phyloP scores from a whole-genome alignment of 2,888 invertebrate genomes.

The Zootermopsis nevadensis region DNA sequence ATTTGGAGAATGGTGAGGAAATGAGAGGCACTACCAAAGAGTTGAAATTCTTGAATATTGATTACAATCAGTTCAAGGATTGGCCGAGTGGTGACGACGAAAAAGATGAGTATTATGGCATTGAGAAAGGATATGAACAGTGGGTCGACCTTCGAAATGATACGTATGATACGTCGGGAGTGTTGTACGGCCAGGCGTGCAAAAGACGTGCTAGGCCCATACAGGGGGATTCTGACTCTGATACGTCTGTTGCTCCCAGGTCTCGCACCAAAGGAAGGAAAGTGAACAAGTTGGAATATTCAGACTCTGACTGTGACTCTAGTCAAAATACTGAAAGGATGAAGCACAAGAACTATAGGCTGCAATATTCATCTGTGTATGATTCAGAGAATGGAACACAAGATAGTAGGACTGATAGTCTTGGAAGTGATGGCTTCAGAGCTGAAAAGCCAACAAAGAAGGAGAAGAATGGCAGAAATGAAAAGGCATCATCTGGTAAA shows the following conservation, averaged over 20 bases:
- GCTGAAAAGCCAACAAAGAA: constrained; percentile 20
- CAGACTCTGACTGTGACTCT: constrained; percentile 62
- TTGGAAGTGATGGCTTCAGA: constrained; percentile 48
- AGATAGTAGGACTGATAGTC: constrained; percentile 61
- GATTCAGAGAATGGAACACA: constrained; percentile 66
- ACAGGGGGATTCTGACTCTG: constrained; percentile 47
- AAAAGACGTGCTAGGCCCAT: constrained; percentile 37
- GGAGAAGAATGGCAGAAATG: constrained; percentile 23
- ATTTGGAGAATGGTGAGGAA: constrained; percentile 61
- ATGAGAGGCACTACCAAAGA: constrained; percentile 73
- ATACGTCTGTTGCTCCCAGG: constrained; percentile 54
- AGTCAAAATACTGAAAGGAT: constrained; percentile 57
- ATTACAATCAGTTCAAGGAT: constrained; percentile 75
- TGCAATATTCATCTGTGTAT: constrained; percentile 56
- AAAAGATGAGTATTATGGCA: constrained; percentile 67
- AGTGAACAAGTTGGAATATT: constrained; percentile 60
- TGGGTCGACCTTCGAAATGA: constrained; percentile 58
- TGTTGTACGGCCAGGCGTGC: constrained; percentile 2
- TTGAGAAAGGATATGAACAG: constrained; percentile 71
- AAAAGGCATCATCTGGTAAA: constrained; percentile 27
- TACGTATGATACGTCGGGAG: constrained; percentile 35
- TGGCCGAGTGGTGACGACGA: constrained; percentile 71
- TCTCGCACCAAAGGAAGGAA: constrained; percentile 58
- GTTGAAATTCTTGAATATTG: constrained; percentile 79
- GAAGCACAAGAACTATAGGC: constrained; percentile 54